phyloP scores from a whole-genome alignment of 2,888 invertebrate genomes.

The Hirtodrosophila trivittata region DNA sequence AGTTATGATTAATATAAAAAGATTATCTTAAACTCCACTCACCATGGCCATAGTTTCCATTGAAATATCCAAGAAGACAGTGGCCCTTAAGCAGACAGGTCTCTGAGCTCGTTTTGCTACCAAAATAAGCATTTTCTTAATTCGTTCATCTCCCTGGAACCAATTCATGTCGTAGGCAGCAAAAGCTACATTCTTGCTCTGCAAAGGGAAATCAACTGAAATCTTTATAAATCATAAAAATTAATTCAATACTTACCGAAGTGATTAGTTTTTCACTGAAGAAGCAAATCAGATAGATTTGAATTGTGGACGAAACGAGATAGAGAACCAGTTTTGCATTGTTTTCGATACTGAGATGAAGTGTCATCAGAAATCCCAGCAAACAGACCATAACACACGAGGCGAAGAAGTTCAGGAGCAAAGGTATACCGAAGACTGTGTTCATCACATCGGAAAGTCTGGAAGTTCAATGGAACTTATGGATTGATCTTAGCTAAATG shows the following conservation, averaged over 20 bases:
- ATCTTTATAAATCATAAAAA: too few species aligned
- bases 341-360: slow-evolving; percentile 47
- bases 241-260: slow-evolving; percentile 36
- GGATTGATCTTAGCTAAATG: accelerated
- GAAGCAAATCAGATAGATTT: slow-evolving; percentile 47
- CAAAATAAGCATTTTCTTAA: slow-evolving; percentile 60
- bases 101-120: slow-evolving; percentile 68
- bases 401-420: slow-evolving; percentile 68
- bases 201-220: too few species aligned
- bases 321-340: slow-evolving; percentile 60
- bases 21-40: background rate
- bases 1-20: too few species aligned
- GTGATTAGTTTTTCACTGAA: slow-evolving; percentile 37
- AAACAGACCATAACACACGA: slow-evolving; percentile 64
- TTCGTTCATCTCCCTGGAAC: slow-evolving; percentile 45
- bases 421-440: slow-evolving; percentile 58
- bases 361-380: slow-evolving; percentile 61
- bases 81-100: slow-evolving; percentile 65
- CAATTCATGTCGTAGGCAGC: slow-evolving; percentile 64
- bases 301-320: slow-evolving; percentile 40
- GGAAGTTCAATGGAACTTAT: background rate
- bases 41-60: slow-evolving; percentile 72
- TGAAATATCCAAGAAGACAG: slow-evolving; percentile 65
- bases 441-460: slow-evolving; percentile 56
- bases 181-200: slow-evolving; percentile 58